These are phyloP conservation scores for Scomber colias DNA, from an alignment of 2,113 vertebrate species.

Conservation along the genomic window DNA sequence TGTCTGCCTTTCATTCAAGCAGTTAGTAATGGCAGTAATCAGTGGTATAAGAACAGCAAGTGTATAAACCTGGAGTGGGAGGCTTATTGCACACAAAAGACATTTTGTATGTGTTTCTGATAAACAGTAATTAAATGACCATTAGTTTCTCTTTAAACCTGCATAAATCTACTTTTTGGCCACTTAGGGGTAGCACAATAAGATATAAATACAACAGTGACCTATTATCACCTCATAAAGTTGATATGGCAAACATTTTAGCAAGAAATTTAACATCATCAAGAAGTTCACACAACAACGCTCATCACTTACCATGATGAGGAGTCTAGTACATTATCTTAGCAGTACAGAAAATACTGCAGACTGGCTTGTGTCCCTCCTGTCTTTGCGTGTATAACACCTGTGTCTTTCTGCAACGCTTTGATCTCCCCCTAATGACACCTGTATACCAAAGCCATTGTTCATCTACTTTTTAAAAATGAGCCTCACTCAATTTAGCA, in stretches of 20 bases:
- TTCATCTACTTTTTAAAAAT: conserved; percentile 34
- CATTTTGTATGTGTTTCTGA: not conserved
- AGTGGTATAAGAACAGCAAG: not conserved
- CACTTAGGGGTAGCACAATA: too few relatives aligned
- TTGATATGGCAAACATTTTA: too few relatives aligned
- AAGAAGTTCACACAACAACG: conserved; percentile 49
- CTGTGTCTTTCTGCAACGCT: conserved; percentile 28
- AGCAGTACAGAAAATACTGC: not conserved
- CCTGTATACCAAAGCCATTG: conserved; percentile 16
- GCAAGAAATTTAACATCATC: too few relatives aligned
- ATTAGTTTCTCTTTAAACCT: too few relatives aligned
- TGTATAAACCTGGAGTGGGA: not conserved
- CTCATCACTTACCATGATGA: conserved; percentile 50
- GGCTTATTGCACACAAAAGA: not conserved
- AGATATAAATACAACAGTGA: too few relatives aligned
- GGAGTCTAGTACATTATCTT: conserved; percentile 10
- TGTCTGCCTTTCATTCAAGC: conserved; percentile 8
- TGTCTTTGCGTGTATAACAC: conserved; percentile 12
- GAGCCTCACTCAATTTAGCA: conserved; percentile 16
- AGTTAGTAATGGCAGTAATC: not conserved
- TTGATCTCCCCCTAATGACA: conserved; percentile 45
- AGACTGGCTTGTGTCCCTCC: not conserved
- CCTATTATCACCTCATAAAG: too few relatives aligned
- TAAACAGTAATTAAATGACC: not conserved
- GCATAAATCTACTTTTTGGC: too few relatives aligned